A percentile compares a stretch with the other conserved stretches of the same genome.
phyloP scores from a whole-genome alignment of 37 sponge, comb jelly and placozoan genomes.

The Petrosia ficiformis region DNA sequence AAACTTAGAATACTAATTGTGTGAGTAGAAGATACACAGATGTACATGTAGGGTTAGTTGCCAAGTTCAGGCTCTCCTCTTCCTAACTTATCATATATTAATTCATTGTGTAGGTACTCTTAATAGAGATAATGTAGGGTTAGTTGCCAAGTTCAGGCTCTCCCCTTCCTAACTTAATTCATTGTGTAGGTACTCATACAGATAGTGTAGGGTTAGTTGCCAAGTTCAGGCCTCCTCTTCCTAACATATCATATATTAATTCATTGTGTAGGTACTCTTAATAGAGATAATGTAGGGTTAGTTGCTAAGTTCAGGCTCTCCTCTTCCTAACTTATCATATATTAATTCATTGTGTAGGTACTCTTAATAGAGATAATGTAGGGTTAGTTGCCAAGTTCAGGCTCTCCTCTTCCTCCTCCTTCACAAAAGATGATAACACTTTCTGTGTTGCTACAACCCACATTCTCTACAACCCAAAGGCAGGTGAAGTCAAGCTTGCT shows the following conservation, averaged over 20 bases:
- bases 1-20: too few species aligned
- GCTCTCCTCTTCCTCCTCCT: neutral
- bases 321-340: too few species aligned
- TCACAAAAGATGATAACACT: neutral
- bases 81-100: too few species aligned
- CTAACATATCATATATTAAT: too few species aligned
- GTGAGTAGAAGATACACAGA: too few species aligned
- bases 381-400: conserved; percentile 52
- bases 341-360: neutral
- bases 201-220: conserved; percentile 84
- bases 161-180: too few species aligned
- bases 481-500: conserved; percentile 95
- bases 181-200: conserved; percentile 24
- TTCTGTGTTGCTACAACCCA: conserved; percentile 95
- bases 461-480: conserved; percentile 92
- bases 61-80: too few species aligned
- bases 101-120: too few species aligned
- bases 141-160: too few species aligned
- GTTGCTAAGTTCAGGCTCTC: neutral
- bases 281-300: conserved; percentile 79
- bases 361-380: conserved; percentile 85
- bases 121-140: too few species aligned
- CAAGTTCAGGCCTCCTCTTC: conserved; percentile 10
- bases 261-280: too few species aligned
- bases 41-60: too few species aligned